Percentiles rank a stretch among this genome's conserved stretches.
Conservation (phyloP, 2,113 vertebrate species). For the Rhegmatorhina hoffmannsi region DNA sequence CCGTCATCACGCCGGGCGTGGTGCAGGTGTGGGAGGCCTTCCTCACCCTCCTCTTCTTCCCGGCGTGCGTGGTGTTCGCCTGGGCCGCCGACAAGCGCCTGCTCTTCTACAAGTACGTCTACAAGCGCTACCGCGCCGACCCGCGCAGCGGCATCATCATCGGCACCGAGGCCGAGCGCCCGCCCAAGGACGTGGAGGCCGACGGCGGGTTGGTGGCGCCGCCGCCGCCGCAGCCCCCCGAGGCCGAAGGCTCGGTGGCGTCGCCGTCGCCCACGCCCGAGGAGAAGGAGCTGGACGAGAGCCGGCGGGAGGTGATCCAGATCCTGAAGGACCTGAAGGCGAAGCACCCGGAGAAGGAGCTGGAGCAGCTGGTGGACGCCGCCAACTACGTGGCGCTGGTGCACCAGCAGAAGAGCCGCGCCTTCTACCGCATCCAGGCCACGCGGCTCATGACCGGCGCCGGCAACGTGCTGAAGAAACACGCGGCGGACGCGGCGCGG, state of each 20-base stretch:
- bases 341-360: slow-evolving; percentile 92
- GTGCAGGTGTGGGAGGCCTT: slow-evolving; percentile 96
- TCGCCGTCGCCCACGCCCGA: slow-evolving; percentile 57
- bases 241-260: background rate
- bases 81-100: slow-evolving; percentile 95
- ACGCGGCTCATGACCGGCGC: slow-evolving; percentile 95
- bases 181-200: slow-evolving; percentile 75
- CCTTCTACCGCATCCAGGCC: slow-evolving; percentile 95
- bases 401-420: slow-evolving; percentile 96
- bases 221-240: background rate
- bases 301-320: slow-evolving; percentile 92
- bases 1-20: slow-evolving; percentile 87
- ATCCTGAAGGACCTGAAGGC: slow-evolving; percentile 96
- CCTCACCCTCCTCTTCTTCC: slow-evolving; percentile 92
- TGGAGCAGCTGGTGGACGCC: slow-evolving; percentile 92
- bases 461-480: slow-evolving; percentile 90
- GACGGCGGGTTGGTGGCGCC: slow-evolving; percentile 70
- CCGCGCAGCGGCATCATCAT: slow-evolving; percentile 93
- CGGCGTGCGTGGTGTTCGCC: slow-evolving; percentile 90
- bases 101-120: slow-evolving; percentile 98
- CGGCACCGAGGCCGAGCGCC: slow-evolving; percentile 87
- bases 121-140: slow-evolving; percentile 93
- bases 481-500: slow-evolving; percentile 85
- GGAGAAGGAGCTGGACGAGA: slow-evolving; percentile 89
- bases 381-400: slow-evolving; percentile 94